Evolutionary conservation across 2,888 invertebrate genomes (phyloP), one percentile per base, ranked within the genome.

Genomic region (Gortyna flavago): DNA sequence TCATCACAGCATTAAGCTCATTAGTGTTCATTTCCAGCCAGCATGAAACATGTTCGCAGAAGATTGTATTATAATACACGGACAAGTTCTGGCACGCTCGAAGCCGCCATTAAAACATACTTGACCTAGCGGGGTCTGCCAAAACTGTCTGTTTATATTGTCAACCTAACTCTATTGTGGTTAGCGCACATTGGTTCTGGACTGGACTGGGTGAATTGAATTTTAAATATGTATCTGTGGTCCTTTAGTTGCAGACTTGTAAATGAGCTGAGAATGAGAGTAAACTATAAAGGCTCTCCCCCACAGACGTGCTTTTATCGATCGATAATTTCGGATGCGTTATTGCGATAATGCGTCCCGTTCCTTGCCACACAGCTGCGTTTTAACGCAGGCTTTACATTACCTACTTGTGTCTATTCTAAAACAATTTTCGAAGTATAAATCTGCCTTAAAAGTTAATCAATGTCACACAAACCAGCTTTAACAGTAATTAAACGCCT

Each of bases 31-130:
- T 51, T 79, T 68, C 5, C 65, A 67, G 13, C 21, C 64, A 29
- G 29, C 5, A 18, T 64, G 84, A 67, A 82, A 67, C 51, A 74
- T 62, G 25, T 62, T 69, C 21, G n/a, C 25, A 35, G 65, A 75
- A 83, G 38, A 84, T 70, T 80, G 72, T 84, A 75, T 72, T 80
- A 72, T 76, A 83, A 71, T 72, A 76, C 51, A 65, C 44, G 78
- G 73, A 73, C 73, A 73, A 83, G 65, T 81, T 81, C 62, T 85
- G 84, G 84, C 85, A 85, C 74, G 54, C 29, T 38, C 59, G 35
- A 32, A 41, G 57, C 29, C 38, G 41, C 75, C 61, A 80, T 75
- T 83, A 80, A 75, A 83, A 80, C 69, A 69, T 80, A 75, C 84
- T 83, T 80, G 84, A 84, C 82, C 71, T 51, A 44, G 65, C 61